Conservation (phyloP, 1,140 invertebrate species). For the Centruroides vittatus region DNA sequence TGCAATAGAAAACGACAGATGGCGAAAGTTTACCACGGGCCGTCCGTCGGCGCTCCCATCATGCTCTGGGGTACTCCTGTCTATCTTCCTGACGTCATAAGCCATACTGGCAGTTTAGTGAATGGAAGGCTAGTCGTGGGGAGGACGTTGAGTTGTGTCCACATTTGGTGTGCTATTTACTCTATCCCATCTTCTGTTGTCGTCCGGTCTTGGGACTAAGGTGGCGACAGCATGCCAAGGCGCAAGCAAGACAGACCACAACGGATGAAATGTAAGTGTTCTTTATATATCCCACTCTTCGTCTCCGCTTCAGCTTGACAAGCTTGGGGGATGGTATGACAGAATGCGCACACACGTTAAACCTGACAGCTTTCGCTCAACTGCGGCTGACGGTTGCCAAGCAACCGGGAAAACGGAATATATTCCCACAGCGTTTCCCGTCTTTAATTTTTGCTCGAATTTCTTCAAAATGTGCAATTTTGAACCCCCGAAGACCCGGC, state of each 20-base stretch:
- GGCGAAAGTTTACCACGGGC: too few species aligned
- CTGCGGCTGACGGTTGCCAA: too few species aligned
- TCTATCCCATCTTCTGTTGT: constrained; percentile 1
- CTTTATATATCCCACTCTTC: not conserved
- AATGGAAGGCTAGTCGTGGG: constrained; percentile 8
- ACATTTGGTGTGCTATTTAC: constrained; percentile 8
- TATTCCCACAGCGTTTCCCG: too few species aligned
- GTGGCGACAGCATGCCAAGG: constrained; percentile 36
- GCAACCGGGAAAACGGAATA: too few species aligned
- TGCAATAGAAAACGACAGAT: too few species aligned
- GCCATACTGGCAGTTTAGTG: constrained; percentile 3
- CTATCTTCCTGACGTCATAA: not conserved
- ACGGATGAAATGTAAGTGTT: constrained; percentile 44
- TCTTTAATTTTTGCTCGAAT: too few species aligned
- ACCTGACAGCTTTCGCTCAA: too few species aligned
- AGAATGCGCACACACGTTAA: too few species aligned
- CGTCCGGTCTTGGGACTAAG: constrained; percentile 12
- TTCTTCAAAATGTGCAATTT: too few species aligned
- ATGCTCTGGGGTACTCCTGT: not conserved
- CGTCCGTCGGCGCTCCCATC: not conserved
- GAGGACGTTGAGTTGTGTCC: not conserved
- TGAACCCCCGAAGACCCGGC: too few species aligned
- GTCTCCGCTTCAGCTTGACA: too few species aligned
- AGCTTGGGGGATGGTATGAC: too few species aligned
- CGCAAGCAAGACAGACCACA: constrained; percentile 45